Evolutionary conservation across 2,797 vertebrate species (phyloP).

Genomic region (Manis javanica): DNA sequence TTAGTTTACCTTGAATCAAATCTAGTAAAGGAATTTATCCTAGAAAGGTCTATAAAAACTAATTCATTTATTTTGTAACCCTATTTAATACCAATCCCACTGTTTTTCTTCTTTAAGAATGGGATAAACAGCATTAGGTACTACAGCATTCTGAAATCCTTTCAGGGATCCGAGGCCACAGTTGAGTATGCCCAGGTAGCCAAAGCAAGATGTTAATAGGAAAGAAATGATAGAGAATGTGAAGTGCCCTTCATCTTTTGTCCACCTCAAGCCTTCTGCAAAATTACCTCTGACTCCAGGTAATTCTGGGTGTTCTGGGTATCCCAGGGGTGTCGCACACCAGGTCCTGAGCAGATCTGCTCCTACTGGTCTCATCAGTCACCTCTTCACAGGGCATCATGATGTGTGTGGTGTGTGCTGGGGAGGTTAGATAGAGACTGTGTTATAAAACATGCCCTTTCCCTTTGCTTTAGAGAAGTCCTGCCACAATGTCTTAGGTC

Average conservation of each 20-base stretch:
- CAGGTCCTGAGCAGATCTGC: neutral
- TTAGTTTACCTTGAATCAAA: neutral
- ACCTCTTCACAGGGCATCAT: neutral
- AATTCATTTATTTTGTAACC: neutral
- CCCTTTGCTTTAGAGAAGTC: neutral
- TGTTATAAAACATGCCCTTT: neutral
- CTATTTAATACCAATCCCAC: neutral
- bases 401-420: neutral
- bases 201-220: constrained; percentile 15
- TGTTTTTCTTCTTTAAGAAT: neutral
- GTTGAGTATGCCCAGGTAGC: neutral
- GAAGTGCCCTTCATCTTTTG: neutral
- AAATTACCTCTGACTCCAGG: neutral
- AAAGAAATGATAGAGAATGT: neutral
- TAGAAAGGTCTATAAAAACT: neutral
- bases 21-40: neutral
- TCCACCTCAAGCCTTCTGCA: neutral
- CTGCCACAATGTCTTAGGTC: neutral
- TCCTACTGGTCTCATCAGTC: too few relatives aligned
- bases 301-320: neutral
- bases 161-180: neutral
- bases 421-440: neutral
- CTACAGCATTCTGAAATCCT: neutral
- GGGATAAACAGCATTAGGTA: neutral
- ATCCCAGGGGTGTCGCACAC: neutral